Conservation (phyloP, 2,113 vertebrate species). For the Callipepla squamata region DNA sequence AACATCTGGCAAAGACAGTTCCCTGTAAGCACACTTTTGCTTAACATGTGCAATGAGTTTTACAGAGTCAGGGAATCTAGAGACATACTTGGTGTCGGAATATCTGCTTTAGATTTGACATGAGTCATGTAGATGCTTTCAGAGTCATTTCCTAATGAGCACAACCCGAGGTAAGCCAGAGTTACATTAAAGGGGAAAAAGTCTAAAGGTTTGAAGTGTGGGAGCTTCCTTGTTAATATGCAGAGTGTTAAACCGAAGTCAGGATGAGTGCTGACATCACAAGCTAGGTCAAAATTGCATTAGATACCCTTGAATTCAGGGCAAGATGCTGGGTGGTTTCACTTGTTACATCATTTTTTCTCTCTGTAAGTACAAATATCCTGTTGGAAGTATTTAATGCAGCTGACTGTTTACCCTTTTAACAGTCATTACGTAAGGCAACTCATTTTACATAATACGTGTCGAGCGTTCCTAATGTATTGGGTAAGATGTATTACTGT, state of each 20-base stretch:
- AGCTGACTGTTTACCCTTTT: neutral
- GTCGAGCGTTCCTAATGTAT: neutral
- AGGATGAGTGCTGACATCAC: neutral
- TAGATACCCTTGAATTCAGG: neutral
- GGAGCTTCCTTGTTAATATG: neutral
- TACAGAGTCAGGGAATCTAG: neutral
- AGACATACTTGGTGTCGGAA: accelerated
- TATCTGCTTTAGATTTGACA: neutral
- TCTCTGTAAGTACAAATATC: neutral
- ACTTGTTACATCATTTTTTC: neutral
- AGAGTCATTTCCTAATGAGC: neutral
- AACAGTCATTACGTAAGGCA: neutral
- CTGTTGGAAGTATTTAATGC: neutral
- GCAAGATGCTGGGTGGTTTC: neutral
- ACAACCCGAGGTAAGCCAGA: neutral
- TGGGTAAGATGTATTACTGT: neutral
- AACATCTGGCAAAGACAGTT: neutral
- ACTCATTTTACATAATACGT: neutral
- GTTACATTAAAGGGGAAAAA: neutral
- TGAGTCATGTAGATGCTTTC: neutral
- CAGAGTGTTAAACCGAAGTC: neutral
- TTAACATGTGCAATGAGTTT: neutral
- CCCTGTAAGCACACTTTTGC: neutral
- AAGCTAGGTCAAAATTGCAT: neutral
- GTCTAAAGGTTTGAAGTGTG: neutral